Base-by-base conservation (phyloP, 2,888 invertebrate genomes). In the Bugulina stolonifera region DNA sequence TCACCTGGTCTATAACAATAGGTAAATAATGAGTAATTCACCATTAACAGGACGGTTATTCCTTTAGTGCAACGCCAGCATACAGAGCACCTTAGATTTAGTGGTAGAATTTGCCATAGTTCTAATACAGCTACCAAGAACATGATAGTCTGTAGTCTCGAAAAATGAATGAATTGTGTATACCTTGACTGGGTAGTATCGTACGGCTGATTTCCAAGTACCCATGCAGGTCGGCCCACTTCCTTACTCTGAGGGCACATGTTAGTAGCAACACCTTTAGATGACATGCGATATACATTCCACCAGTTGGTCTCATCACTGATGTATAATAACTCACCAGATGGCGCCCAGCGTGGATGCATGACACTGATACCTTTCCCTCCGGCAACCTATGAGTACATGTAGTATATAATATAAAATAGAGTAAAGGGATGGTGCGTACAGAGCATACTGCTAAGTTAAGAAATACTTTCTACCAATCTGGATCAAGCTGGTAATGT, bases 231-330 rank as follows among this genome's bases (percentile, higher is more conserved):
- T 32, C 35, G 35, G 23, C 35, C 58, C 14, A 35, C 34, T 35
- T 57, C 72, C 5, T n/a, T n/a, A 23, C 34, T n/a, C 22, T 5
- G 25, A 0, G 27, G 14, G n/a, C 34, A 34, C 32, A 43, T 43
- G 43, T 43, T 43, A 22, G 64, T 32, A 23, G 35, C 32, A 69
- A 35, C 25, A 1, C 18, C 58, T 25, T 57, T 1, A 2, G 79
- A 78, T 72, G 82, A 77, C 73, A 76, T 76, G 10, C 18, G 10
- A 76, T 84, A 85, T 69, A 85, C 75, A 74, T 85, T 85, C 84
- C 85, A 85, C 82, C 82, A 84, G 72, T 82, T 80, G 25, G 80
- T 80, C 57, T 78, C 76, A 76, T 85, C 85, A 71, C 81, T 76
- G 57, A 85, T 79, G 73, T 80, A 81, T 69, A 82, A 76, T 23